These are phyloP conservation scores for Oncorhynchus masou DNA, from an alignment of 2,113 vertebrate species.

Conservation along the genomic window DNA sequence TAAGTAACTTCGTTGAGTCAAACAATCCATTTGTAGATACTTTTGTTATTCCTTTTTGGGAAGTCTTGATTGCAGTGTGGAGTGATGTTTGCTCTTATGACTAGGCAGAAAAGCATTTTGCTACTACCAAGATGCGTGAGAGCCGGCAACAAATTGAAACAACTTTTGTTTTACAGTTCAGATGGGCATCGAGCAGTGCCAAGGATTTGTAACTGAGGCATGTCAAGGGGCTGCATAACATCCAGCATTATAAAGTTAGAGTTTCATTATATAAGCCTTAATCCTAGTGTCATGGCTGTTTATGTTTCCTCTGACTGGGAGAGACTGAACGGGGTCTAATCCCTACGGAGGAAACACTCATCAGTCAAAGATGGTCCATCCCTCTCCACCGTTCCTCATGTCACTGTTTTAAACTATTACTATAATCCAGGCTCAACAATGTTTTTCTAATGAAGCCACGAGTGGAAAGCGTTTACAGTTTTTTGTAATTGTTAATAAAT, in stretches of 20 bases:
- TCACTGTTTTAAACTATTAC: neutral
- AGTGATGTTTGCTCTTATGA: neutral
- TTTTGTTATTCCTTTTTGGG: too few species aligned
- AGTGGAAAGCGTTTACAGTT: neutral
- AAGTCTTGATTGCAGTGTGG: too few species aligned
- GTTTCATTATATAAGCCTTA: conserved; percentile 8
- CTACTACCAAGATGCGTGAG: neutral
- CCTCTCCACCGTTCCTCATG: neutral
- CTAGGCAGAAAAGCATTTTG: neutral
- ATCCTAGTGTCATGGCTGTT: conserved; percentile 6
- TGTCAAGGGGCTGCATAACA: conserved; percentile 10
- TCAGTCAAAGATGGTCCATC: neutral
- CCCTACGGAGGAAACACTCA: neutral
- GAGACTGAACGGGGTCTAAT: conserved; percentile 8
- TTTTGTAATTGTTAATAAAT: neutral
- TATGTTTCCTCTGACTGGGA: conserved; percentile 20
- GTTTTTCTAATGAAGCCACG: neutral
- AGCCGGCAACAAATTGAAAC: neutral
- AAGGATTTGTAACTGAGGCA: neutral
- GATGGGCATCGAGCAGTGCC: neutral
- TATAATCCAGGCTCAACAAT: neutral
- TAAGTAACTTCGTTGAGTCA: too few species aligned
- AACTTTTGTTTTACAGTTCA: neutral
- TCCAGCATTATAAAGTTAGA: neutral
- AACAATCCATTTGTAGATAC: too few species aligned